These are phyloP conservation scores for Lordiphosa clarofinis DNA, from an alignment of 1,140 invertebrate genomes.

Conservation along the genomic window DNA sequence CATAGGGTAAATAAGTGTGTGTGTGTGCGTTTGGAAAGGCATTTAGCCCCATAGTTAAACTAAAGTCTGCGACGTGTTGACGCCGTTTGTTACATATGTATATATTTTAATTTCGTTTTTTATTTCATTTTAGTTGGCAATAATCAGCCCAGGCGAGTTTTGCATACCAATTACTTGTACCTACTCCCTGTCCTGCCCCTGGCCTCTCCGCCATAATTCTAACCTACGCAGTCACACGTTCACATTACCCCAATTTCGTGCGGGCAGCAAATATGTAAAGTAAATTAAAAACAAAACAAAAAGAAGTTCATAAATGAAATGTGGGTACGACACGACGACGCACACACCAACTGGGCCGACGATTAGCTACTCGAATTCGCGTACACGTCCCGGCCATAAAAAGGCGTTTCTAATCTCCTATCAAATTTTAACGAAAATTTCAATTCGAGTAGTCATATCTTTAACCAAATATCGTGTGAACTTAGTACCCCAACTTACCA, in stretches of 20 bases:
- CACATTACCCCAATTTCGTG: conserved; percentile 76
- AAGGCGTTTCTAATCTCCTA: conserved; percentile 60
- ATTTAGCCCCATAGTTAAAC: conserved; percentile 41
- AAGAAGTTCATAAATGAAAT: conserved; percentile 67
- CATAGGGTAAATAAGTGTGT: not conserved
- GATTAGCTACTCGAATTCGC: conserved; percentile 74
- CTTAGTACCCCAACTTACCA: conserved; percentile 3
- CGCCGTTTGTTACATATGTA: conserved; percentile 44
- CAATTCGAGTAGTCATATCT: conserved; percentile 55
- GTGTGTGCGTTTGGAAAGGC: conserved; percentile 41
- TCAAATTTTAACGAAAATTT: conserved; percentile 69
- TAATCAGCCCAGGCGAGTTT: conserved; percentile 60
- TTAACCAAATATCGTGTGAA: conserved; percentile 66
- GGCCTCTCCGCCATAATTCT: conserved; percentile 57
- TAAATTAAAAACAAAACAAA: conserved; percentile 47
- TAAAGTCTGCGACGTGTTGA: conserved; percentile 33
- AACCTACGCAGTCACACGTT: conserved; percentile 70
- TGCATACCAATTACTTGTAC: conserved; percentile 63
- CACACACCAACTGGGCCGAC: conserved; percentile 40
- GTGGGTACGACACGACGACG: conserved; percentile 47
- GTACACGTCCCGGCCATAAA: conserved; percentile 68
- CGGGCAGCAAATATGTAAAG: conserved; percentile 45
- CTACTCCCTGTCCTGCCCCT: conserved; percentile 4
- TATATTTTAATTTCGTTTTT: conserved; percentile 69
- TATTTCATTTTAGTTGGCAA: conserved; percentile 78